Conservation (phyloP, 2,888 invertebrate species). For the Syrphus vitripennis region DNA sequence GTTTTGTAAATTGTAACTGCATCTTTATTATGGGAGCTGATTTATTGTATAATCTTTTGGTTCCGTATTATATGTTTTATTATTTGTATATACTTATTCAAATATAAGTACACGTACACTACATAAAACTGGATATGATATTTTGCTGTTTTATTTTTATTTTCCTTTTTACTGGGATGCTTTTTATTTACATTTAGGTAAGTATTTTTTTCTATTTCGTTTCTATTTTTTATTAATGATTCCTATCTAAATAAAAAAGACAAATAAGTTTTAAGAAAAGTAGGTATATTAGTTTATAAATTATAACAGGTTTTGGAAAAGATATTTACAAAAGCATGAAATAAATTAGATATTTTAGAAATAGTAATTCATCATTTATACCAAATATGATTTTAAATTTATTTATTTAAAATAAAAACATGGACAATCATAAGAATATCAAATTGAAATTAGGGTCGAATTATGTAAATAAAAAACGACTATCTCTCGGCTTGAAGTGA, state of each 20-base stretch:
- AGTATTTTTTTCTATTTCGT: conserved; percentile 1
- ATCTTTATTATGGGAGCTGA: background rate
- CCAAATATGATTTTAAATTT: background rate
- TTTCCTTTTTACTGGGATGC: background rate
- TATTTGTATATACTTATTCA: background rate
- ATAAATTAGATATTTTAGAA: background rate
- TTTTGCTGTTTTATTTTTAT: background rate
- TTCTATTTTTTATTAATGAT: background rate
- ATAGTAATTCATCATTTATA: background rate
- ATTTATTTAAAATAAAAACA: background rate
- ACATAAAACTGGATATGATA: conserved; percentile 24
- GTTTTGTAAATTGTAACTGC: conserved; percentile 18
- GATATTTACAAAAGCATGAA: conserved; percentile 23
- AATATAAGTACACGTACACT: background rate
- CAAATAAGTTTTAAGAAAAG: too few relatives aligned
- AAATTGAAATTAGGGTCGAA: background rate
- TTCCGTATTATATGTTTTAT: conserved; percentile 10
- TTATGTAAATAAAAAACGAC: background rate
- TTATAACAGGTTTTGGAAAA: too few relatives aligned
- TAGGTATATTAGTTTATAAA: too few relatives aligned
- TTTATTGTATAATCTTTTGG: conserved; percentile 46
- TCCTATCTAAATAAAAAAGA: conserved; percentile 57
- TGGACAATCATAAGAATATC: background rate
- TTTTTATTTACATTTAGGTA: conserved; percentile 21
- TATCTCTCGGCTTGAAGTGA: too few relatives aligned